Conservation (phyloP, 2,113 vertebrate genomes). For the Mionectes macconnelli region DNA sequence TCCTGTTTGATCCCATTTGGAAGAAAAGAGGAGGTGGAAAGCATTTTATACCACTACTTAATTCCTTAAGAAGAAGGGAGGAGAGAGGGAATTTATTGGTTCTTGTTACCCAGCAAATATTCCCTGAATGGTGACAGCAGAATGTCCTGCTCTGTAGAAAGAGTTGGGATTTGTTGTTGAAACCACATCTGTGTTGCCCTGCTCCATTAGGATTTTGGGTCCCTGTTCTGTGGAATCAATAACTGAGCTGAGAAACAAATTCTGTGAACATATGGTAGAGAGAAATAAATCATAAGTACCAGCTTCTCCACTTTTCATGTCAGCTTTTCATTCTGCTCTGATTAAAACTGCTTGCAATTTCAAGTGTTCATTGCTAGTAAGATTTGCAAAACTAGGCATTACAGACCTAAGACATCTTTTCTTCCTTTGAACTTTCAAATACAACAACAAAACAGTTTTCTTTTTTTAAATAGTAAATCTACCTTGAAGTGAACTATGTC, state of each 20-base stretch:
- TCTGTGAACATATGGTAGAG: background rate
- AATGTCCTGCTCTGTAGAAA: background rate
- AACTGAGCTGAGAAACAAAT: background rate
- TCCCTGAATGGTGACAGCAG: background rate
- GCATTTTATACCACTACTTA: background rate
- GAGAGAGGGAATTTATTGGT: background rate
- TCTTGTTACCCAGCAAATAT: background rate
- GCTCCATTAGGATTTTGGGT: background rate
- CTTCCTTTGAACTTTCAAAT: background rate
- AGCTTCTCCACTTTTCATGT: background rate
- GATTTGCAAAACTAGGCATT: background rate
- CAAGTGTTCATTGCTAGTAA: background rate
- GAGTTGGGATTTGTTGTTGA: background rate
- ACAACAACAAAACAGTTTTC: background rate
- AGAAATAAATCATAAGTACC: background rate
- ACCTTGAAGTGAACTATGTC: background rate
- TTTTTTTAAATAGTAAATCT: background rate
- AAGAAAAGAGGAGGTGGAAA: background rate
- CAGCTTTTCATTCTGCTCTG: background rate
- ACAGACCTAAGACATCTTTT: background rate
- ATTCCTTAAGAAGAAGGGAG: background rate
- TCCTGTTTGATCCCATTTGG: background rate
- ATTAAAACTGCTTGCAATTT: background rate
- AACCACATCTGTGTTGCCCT: background rate
- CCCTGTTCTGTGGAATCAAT: background rate